phyloP scores from a whole-genome alignment of 2,888 invertebrate genomes.

The Ectemnius cavifrons region DNA sequence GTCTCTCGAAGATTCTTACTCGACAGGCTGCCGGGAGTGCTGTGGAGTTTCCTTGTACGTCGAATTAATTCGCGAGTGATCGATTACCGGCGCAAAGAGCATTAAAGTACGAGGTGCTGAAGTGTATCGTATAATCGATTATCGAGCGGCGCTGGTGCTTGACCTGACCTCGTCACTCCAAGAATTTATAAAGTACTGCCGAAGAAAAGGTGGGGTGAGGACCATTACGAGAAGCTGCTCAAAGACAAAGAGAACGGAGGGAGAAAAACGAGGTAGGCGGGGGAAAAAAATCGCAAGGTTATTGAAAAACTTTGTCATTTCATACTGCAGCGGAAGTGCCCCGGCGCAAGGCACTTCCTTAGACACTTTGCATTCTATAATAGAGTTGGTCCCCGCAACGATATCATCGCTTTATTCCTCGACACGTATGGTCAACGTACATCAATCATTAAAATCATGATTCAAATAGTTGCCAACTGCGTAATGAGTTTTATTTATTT shows the following conservation, averaged over 20 bases:
- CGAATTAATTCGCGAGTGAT: not conserved
- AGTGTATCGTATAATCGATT: conserved; percentile 5
- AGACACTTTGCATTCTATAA: too few relatives aligned
- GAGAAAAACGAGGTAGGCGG: not conserved
- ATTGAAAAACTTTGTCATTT: too few relatives aligned
- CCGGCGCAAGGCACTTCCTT: too few relatives aligned
- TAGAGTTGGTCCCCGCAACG: too few relatives aligned
- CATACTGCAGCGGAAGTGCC: too few relatives aligned
- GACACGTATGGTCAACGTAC: not conserved
- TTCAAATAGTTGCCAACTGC: too few relatives aligned
- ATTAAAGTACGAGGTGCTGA: conserved; percentile 1
- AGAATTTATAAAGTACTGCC: conserved; percentile 3
- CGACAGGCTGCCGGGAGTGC: too few relatives aligned
- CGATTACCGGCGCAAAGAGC: not conserved
- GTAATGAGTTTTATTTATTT: too few relatives aligned
- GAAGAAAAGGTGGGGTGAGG: not conserved
- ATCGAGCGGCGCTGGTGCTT: not conserved
- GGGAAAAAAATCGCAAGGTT: not conserved
- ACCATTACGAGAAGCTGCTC: not conserved
- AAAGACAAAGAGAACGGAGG: not conserved
- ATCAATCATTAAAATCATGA: not conserved
- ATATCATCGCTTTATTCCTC: too few relatives aligned
- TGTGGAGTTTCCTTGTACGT: not conserved
- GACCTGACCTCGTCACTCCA: not conserved
- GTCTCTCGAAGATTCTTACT: too few relatives aligned